Percentiles rank a stretch among this genome's conserved stretches.
Evolutionary conservation across 1,140 invertebrate species (phyloP).

Genomic region (Drosophila sturtevanti): DNA sequence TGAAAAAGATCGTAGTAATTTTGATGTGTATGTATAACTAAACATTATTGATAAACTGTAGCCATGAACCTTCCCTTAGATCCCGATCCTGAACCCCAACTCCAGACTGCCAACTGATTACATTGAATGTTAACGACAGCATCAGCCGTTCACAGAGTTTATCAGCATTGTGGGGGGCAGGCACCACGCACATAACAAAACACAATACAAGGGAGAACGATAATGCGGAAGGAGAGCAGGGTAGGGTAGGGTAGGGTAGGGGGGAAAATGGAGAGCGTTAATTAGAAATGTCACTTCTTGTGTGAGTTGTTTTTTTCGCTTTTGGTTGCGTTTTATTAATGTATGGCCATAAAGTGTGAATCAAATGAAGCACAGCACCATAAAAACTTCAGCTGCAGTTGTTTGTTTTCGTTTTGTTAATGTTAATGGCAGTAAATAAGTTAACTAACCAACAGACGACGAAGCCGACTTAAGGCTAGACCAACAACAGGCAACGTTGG

Average conservation of each 20-base stretch:
- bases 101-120: constrained; percentile 33
- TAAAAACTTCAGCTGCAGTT: constrained; percentile 22
- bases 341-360: constrained; percentile 43
- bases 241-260: background rate
- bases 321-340: constrained; percentile 55
- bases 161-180: constrained; percentile 29
- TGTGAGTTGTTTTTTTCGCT: constrained; percentile 23
- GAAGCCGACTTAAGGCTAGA: background rate
- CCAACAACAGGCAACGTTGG: background rate
- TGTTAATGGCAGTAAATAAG: constrained; percentile 10
- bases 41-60: background rate
- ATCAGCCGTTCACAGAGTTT: constrained; percentile 6
- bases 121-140: constrained; percentile 21
- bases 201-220: background rate
- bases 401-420: constrained; percentile 11
- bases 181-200: constrained; percentile 7
- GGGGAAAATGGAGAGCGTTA: constrained; percentile 18
- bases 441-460: constrained; percentile 4
- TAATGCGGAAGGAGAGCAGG: background rate
- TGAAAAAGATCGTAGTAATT: no score
- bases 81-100: background rate
- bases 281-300: constrained; percentile 36
- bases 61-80: constrained; percentile 3
- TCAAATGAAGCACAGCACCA: constrained; percentile 4
- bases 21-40: background rate